A percentile compares a stretch with the other conserved stretches of the same genome.
These are phyloP conservation scores for Melipona beecheii DNA, from an alignment of 2,888 invertebrate species.

Conservation along the genomic window DNA sequence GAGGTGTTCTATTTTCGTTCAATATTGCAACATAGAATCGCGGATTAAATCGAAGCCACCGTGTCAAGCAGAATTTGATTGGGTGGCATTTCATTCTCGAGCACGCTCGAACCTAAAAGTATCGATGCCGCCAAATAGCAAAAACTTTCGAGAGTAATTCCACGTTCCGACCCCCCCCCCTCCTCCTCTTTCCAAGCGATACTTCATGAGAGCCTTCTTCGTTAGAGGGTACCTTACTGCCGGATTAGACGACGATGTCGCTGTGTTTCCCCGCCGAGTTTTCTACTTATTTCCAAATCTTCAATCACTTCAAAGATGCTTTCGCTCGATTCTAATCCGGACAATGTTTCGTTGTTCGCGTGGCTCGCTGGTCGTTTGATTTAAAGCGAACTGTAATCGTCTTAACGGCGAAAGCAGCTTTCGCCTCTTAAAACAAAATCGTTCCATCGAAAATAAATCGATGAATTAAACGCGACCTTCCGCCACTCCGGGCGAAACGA, in stretches of 20 bases:
- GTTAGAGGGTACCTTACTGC: conserved; percentile 59
- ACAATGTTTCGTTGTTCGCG: conserved; percentile 28
- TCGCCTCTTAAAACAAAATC: conserved; percentile 37
- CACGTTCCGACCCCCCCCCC: conserved; percentile 9
- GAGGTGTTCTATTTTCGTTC: too few species aligned
- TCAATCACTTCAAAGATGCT: conserved; percentile 44
- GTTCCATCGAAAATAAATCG: conserved; percentile 49
- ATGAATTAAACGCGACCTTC: conserved; percentile 21
- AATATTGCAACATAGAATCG: neutral
- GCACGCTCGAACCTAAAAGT: conserved; percentile 11
- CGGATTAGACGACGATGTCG: conserved; percentile 27
- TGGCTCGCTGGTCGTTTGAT: conserved; percentile 46
- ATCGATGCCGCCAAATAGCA: conserved; percentile 39
- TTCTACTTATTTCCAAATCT: conserved; percentile 47
- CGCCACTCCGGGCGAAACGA: neutral
- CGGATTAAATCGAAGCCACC: neutral
- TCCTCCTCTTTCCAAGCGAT: conserved; percentile 24
- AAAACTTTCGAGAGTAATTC: conserved; percentile 50
- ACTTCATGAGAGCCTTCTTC: conserved; percentile 58
- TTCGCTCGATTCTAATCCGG: conserved; percentile 50
- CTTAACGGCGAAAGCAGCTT: conserved; percentile 50
- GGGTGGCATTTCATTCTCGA: conserved; percentile 4
- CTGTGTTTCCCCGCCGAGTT: neutral
- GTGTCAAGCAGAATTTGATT: neutral
- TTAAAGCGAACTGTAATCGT: conserved; percentile 54